Evolutionary conservation across 1,140 invertebrate species (phyloP), one percentile per base, ranked within the genome.

Genomic region (Aphelenchoides fujianensis): DNA sequence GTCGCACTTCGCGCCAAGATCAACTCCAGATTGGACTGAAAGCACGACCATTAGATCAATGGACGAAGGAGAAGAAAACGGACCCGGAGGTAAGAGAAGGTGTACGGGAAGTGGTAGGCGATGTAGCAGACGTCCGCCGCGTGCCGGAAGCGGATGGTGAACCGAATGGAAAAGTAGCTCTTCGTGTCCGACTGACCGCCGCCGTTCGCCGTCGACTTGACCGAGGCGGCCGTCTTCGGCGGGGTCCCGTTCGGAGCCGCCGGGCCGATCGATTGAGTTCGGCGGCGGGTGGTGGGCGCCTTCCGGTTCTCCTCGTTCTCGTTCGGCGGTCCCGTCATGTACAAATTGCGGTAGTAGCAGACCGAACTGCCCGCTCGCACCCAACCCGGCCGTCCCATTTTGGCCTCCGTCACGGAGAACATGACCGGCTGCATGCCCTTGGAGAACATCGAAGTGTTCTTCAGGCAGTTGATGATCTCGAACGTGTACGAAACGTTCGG

Each of bases 101-200:
- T 95, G 85, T 97, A 98, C 0, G 95, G 95, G 84, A 94, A 97
- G 85, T 94, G 95, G 85, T 97, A 94, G 9, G 95, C 94, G 71
- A 98, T 88, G 84, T 95, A 98, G 68, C 95, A 93, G 0, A 90
- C 90, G 84, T 98, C 95, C 72, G 91, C 89, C 63, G 91, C 90
- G 81, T 97, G 90, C 12, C 91, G 90, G 85, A 98, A 97, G 78
- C 91, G 90, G 69, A 97, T 87, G 73, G 92, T 95, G 86, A 98
- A 98, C 37, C 92, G 92, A 52, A 95, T 86, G 0, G 94, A 97
- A 84, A 92, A 96, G 73, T 91, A 94, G 9, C 83, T 82, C 31
- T 80, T 76, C 68, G 86, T 88, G 69, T 86, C 86, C 23, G 36
- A 52, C 28, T 61, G 75, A 19, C 74, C n/a, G n/a, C n/a, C 74